Base-by-base conservation (phyloP, 2,797 vertebrate genomes). In the Micrastur ruficollis region DNA sequence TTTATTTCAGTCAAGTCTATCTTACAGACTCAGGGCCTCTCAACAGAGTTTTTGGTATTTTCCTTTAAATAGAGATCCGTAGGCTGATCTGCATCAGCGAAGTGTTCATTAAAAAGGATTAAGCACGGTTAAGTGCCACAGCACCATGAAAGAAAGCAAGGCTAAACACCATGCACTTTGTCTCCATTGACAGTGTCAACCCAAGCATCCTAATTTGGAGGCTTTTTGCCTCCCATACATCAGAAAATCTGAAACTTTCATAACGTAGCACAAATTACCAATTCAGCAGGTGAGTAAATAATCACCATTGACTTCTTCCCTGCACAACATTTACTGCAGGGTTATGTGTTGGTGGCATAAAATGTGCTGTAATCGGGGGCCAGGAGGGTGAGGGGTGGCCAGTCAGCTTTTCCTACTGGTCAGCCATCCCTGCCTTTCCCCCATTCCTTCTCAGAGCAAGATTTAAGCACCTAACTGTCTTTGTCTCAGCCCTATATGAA, bases 61-160 rank as follows among this genome's bases (percentile, higher is more conserved):
- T 91, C 53, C 79, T 93, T 88, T 80, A 91, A 87, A 70, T 11
- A 78, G 73, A 84, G 78, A 44, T 52, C 78, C 70, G 55, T 31
- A 75, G 46, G 72, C 47, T 88, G 56, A 85, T 95, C 91, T 92
- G 71, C 91, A 93, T 91, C 52, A 80, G 40, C 36, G 56, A 82
- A 93, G 65, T 44, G 61, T 85, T 96, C 86, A 89, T 95, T 94
- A 93, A 65, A 89, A 87, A 65, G 79, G 84, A 96, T 94, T 93
- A 96, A 67, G 40, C 52, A 49, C 0, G 2, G 55, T 79, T 85
- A 92, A 94, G 61, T 1, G 12, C 44, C 44, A 6, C 0, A 1
- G 71, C 47, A 23, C 20, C 78, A 34, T 32, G 59, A 71, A 90
- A 92, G 86, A 73, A 76, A 92, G 52, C 2, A 14, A 85, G 29